Conservation (phyloP, 2,113 vertebrate species). For the Psammodynastes pulverulentus region DNA sequence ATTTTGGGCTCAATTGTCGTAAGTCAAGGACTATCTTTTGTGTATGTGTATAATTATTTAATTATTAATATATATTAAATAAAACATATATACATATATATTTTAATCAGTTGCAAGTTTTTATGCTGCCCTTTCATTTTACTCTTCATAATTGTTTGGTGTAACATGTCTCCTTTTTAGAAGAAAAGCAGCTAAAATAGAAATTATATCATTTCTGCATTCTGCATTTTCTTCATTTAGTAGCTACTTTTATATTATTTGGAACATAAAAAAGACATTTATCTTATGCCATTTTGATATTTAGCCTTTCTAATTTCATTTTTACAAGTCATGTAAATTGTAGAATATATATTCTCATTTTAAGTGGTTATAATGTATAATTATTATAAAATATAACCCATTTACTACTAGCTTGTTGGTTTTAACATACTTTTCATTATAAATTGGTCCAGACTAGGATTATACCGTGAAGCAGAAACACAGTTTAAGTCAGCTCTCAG, state of each 20-base stretch:
- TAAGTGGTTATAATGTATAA: not conserved
- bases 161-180: not conserved
- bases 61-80: too few species aligned
- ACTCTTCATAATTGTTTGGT: not conserved
- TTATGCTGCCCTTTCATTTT: not conserved
- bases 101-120: not conserved
- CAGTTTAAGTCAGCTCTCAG: conserved; percentile 94
- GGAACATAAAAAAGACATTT: not conserved
- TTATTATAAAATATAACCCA: not conserved
- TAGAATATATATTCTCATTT: not conserved
- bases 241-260: not conserved
- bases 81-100: too few species aligned
- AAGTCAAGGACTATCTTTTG: too few species aligned
- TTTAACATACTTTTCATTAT: conserved; percentile 36
- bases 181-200: not conserved
- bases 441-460: conserved; percentile 73
- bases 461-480: conserved; percentile 95
- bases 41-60: too few species aligned
- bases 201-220: not conserved
- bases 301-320: not conserved
- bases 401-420: not conserved
- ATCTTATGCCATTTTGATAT: not conserved
- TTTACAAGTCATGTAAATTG: not conserved
- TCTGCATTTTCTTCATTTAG: not conserved
- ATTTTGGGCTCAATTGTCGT: too few species aligned